A percentile compares a stretch with the other conserved stretches of the same genome.
Evolutionary conservation across 2,113 vertebrate species (phyloP).

Genomic region (Mellivora capensis): DNA sequence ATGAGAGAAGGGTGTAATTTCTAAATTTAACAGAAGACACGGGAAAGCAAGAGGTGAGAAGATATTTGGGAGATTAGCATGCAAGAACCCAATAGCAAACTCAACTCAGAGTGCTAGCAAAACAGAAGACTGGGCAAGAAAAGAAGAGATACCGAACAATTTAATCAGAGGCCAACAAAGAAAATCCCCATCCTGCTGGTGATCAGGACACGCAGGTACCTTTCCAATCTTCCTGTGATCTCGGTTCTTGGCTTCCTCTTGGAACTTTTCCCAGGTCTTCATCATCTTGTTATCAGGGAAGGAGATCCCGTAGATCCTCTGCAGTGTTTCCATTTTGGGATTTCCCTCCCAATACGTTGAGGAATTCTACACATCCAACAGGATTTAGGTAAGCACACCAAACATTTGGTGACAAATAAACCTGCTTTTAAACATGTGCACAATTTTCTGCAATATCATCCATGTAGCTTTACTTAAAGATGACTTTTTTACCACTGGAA

Average conservation of each 20-base stretch:
- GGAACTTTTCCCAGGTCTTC: slow-evolving; percentile 83
- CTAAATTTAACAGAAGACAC: not conserved
- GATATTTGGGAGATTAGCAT: not conserved
- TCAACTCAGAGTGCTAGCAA: not conserved
- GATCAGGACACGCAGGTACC: not conserved
- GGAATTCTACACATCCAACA: slow-evolving; percentile 78
- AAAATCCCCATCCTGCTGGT: rapidly evolving
- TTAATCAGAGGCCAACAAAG: not conserved
- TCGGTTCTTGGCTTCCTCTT: slow-evolving; percentile 83
- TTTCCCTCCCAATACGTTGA: slow-evolving; percentile 85
- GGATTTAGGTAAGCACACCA: not conserved
- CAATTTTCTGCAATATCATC: not conserved
- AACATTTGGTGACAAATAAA: not conserved
- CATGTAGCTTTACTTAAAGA: not conserved
- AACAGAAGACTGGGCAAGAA: not conserved
- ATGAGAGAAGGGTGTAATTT: not conserved
- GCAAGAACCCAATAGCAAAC: not conserved
- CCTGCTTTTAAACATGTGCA: not conserved
- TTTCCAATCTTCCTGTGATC: slow-evolving; percentile 87
- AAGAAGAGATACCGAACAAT: not conserved
- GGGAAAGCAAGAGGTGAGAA: not conserved
- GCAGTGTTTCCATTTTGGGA: slow-evolving; percentile 84
- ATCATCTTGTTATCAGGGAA: slow-evolving; percentile 85
- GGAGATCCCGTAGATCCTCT: slow-evolving; percentile 86
- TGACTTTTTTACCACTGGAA: not conserved